phyloP scores from a whole-genome alignment of 2,888 invertebrate genomes.

The Pandemis corylana region DNA sequence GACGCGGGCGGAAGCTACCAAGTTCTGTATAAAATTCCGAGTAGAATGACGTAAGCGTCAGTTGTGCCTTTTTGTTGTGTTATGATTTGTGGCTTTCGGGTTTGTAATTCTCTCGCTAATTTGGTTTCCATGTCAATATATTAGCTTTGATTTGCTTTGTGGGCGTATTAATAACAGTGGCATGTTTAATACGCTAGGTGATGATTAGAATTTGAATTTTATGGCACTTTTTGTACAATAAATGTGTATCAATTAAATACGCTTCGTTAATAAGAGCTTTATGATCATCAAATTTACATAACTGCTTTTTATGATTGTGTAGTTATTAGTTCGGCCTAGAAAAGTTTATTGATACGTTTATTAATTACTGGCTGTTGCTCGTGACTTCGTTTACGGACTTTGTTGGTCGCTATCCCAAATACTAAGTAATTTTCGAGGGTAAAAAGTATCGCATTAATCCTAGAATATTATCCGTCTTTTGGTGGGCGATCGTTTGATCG shows the following conservation, averaged over 20 bases:
- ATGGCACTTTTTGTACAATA: conserved; percentile 24
- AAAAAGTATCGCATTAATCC: no score
- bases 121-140: conserved; percentile 42
- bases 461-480: no score
- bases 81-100: conserved; percentile 53
- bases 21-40: not conserved
- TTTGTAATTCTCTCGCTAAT: conserved; percentile 32
- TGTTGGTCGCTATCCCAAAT: no score
- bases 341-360: conserved; percentile 21
- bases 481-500: no score
- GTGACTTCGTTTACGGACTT: no score
- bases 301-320: not conserved
- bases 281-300: conserved; percentile 11
- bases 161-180: conserved; percentile 41
- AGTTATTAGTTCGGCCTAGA: conserved; percentile 4
- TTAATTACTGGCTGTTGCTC: not conserved
- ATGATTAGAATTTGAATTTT: conserved; percentile 36
- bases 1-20: not conserved
- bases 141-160: conserved; percentile 40
- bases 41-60: conserved; percentile 23
- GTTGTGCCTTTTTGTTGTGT: conserved; percentile 18
- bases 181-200: conserved; percentile 30
- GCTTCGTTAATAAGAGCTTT: conserved; percentile 25
- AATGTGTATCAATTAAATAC: conserved; percentile 30
- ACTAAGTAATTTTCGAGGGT: no score